Evolutionary conservation across 2,888 invertebrate species (phyloP).

Genomic region (Enchytraeus crypticus): DNA sequence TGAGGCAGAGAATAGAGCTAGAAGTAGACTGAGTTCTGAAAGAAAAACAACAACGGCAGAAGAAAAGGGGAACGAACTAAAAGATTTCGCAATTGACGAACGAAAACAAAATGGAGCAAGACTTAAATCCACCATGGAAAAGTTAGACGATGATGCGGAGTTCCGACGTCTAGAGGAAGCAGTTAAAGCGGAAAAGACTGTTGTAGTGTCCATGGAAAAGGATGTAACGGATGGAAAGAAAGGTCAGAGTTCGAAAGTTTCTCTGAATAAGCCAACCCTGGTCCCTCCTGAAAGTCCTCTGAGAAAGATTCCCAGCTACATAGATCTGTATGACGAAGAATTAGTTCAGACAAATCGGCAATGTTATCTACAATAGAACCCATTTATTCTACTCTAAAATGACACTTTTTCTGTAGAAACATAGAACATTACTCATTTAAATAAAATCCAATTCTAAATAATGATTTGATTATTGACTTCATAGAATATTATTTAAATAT

Average conservation of each 20-base stretch:
- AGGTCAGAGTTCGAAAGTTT: neutral
- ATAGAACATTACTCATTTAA: no score
- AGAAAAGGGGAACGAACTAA: neutral
- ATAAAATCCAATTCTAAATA: no score
- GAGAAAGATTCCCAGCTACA: constrained; percentile 16
- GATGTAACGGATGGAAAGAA: neutral
- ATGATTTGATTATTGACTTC: no score
- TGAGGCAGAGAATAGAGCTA: constrained; percentile 13
- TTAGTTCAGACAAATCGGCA: constrained; percentile 16
- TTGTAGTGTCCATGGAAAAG: neutral
- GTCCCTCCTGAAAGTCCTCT: neutral
- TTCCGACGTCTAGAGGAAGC: neutral
- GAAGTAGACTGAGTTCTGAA: neutral
- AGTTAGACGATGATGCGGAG: neutral
- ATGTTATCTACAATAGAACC: constrained; percentile 21
- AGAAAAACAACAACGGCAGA: neutral
- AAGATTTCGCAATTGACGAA: neutral
- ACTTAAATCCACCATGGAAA: no score
- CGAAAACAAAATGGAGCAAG: no score
- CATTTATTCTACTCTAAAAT: no score
- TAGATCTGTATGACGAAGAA: constrained; percentile 26
- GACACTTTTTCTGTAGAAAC: no score
- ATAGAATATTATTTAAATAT: no score
- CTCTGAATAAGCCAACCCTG: neutral
- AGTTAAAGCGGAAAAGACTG: neutral